Conservation (phyloP, 2,113 vertebrate genomes). For the Clinocottus analis region DNA sequence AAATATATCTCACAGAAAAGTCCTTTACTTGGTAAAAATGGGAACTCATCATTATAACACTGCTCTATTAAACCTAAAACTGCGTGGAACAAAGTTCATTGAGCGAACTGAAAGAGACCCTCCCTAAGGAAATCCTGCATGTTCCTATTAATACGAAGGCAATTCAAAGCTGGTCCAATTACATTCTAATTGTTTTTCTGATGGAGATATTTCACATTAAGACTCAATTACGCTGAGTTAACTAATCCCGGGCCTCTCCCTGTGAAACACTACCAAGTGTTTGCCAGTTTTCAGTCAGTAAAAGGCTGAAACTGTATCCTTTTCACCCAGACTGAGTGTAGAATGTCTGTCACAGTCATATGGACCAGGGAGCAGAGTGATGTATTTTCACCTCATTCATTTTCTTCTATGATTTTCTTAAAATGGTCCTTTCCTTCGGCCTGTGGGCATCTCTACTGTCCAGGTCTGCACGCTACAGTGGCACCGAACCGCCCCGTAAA, state of each 20-base stretch:
- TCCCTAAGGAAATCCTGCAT: conserved; percentile 14
- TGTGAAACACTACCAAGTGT: conserved; percentile 12
- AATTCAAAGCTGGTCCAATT: conserved; percentile 49
- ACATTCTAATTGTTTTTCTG: conserved; percentile 40
- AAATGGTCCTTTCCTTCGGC: conserved; percentile 35
- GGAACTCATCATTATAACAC: not conserved
- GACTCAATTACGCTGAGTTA: conserved; percentile 13
- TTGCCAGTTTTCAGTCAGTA: conserved; percentile 3
- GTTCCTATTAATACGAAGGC: conserved; percentile 43
- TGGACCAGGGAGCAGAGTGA: not conserved
- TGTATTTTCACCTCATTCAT: not conserved
- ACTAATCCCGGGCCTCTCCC: not conserved
- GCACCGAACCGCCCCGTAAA: conserved; percentile 13
- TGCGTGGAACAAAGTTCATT: conserved; percentile 9
- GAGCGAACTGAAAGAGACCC: conserved; percentile 15
- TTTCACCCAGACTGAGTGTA: conserved; percentile 36
- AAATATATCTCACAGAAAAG: not conserved
- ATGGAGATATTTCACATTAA: conserved; percentile 9
- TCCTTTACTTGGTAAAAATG: not conserved
- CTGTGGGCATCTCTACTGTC: not conserved
- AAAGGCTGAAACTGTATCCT: not conserved
- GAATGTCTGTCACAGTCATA: conserved; percentile 44
- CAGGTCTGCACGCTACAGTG: conserved; percentile 27
- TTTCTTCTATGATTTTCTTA: conserved; percentile 7
- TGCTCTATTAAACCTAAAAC: conserved; percentile 24